A percentile compares a stretch with the other conserved stretches of the same genome.
phyloP scores from a whole-genome alignment of 2,888 invertebrate genomes.

The Elgonia sp. region DNA sequence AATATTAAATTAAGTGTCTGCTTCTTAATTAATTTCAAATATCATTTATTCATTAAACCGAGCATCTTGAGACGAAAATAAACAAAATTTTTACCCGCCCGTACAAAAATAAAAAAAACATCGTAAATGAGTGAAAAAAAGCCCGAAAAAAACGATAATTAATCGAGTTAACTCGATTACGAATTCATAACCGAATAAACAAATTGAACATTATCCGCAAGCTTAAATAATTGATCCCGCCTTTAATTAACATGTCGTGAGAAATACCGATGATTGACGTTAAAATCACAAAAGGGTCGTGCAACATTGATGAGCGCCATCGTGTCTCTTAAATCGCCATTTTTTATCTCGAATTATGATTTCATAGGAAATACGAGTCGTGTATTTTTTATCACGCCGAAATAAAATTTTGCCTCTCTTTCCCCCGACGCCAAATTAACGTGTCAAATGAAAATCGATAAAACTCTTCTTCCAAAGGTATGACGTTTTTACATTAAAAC shows the following conservation, averaged over 20 bases:
- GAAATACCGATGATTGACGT: constrained; percentile 33
- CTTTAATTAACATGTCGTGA: constrained; percentile 48
- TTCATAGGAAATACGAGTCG: constrained; percentile 15
- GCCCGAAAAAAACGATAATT: background rate
- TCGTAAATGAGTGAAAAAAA: too few species aligned
- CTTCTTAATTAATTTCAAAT: constrained; percentile 37
- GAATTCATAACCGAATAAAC: constrained; percentile 37
- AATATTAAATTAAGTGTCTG: constrained; percentile 39
- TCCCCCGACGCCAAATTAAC: constrained; percentile 17
- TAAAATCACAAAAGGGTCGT: background rate
- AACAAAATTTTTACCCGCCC: background rate
- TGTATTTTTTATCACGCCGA: constrained; percentile 29
- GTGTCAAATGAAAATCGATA: constrained; percentile 34
- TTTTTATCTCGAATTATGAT: constrained; percentile 38
- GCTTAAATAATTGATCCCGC: constrained; percentile 32
- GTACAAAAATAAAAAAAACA: background rate
- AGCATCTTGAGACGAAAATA: constrained; percentile 25
- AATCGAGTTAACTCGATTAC: constrained; percentile 16
- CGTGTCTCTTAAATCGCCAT: constrained; percentile 14
- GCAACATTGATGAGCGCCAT: constrained; percentile 12
- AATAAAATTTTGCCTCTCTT: constrained; percentile 12
- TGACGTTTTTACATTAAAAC: constrained; percentile 11
- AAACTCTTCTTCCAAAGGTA: background rate
- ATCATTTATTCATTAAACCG: constrained; percentile 31
- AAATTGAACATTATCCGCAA: constrained; percentile 27